Conservation (phyloP, 2,797 vertebrate genomes). For the Bufotes viridis region DNA sequence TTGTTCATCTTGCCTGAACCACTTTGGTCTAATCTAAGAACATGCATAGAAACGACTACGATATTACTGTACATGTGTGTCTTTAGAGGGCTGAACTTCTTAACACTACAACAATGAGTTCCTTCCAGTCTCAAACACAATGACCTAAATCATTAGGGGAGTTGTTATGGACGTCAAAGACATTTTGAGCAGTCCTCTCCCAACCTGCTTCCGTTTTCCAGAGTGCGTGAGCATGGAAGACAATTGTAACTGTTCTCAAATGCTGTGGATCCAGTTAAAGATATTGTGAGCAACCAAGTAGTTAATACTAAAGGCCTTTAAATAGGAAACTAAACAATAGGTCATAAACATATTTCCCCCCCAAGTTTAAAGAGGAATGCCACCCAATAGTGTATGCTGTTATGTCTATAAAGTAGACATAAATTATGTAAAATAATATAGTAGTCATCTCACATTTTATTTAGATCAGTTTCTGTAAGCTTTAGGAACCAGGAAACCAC, state of each 20-base stretch:
- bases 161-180: slow-evolving; percentile 10
- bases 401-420: background rate
- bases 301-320: background rate
- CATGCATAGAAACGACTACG: accelerated
- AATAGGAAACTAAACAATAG: slow-evolving; percentile 2
- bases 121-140: slow-evolving; percentile 15
- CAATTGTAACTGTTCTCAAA: background rate
- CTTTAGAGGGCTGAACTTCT: background rate
- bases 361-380: background rate
- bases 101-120: background rate
- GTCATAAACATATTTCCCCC: slow-evolving; percentile 9
- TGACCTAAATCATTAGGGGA: slow-evolving; percentile 10
- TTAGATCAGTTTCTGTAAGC: background rate
- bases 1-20: background rate
- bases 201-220: slow-evolving; percentile 21
- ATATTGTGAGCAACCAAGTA: background rate
- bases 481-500: background rate
- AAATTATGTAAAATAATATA: background rate
- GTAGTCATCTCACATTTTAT: background rate
- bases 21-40: background rate
- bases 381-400: background rate
- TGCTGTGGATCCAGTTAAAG: background rate
- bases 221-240: background rate
- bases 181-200: slow-evolving; percentile 7
- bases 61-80: background rate